Percentiles rank a stretch among this genome's conserved stretches.
These are phyloP conservation scores for Umimayanthus kanabou DNA, from an alignment of 92 coral and sea anemone species.

Conservation along the genomic window DNA sequence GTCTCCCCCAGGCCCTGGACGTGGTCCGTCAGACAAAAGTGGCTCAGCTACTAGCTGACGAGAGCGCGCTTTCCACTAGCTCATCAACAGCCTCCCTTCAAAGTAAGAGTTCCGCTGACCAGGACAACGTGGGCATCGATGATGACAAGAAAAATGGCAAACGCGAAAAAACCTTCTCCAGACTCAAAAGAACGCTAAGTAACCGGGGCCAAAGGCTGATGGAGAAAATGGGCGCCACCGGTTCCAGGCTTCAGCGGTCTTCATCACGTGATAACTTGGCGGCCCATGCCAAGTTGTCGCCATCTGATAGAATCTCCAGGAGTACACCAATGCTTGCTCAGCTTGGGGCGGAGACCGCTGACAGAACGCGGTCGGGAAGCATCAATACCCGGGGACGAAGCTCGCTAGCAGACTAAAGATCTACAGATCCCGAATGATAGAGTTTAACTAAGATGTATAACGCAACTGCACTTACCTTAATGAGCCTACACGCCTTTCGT, in stretches of 20 bases:
- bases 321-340: conserved; percentile 98
- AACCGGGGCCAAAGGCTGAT: conserved; percentile 98
- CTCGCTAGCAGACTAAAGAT: conserved; percentile 20
- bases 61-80: conserved; percentile 71
- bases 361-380: conserved; percentile 69
- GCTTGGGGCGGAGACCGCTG: conserved; percentile 64
- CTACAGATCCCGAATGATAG: not conserved
- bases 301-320: conserved; percentile 92
- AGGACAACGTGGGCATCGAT: conserved; percentile 65
- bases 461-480: conserved; percentile 1
- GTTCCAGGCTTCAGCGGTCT: conserved; percentile 94
- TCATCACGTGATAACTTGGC: conserved; percentile 99
- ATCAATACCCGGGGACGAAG: conserved; percentile 57
- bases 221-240: conserved; percentile 99
- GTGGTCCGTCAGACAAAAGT: conserved; percentile 98
- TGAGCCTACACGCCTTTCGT: not conserved
- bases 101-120: conserved; percentile 64
- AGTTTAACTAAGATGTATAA: not conserved
- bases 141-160: conserved; percentile 94
- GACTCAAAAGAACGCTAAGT: conserved; percentile 92
- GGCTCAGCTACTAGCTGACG: conserved; percentile 95
- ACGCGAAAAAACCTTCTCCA: conserved; percentile 97
- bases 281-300: conserved; percentile 96
- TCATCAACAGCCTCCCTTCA: conserved; percentile 83
- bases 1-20: conserved; percentile 85